phyloP scores from a whole-genome alignment of 2,888 invertebrate genomes.

The Suillia variegata region DNA sequence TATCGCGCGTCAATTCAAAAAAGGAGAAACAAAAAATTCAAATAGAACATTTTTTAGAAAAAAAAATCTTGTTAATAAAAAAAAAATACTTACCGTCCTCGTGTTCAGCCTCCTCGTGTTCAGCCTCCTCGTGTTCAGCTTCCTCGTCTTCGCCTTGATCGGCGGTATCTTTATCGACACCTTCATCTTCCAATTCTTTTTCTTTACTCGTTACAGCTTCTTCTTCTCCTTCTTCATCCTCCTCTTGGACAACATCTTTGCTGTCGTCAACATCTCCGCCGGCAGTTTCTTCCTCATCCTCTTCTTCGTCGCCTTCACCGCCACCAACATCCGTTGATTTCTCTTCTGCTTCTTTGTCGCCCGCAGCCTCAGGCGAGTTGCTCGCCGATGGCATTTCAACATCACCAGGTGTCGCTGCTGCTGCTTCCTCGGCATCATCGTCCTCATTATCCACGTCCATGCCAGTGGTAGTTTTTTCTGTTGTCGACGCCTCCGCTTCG shows the following conservation, averaged over 20 bases:
- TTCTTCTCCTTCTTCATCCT: constrained; percentile 1
- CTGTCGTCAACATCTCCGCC: constrained; percentile 30
- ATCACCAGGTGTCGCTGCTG: constrained; percentile 16
- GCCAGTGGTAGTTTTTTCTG: constrained; percentile 21
- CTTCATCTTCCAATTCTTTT: background rate
- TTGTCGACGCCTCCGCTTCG: constrained; percentile 25
- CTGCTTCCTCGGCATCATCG: constrained; percentile 38
- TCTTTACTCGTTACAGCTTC: constrained; percentile 25
- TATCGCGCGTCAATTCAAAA: too few relatives aligned
- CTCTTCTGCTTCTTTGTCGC: background rate
- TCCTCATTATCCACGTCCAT: constrained; percentile 35
- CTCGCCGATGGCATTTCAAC: constrained; percentile 22
- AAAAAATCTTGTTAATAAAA: background rate
- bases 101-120: constrained; percentile 32
- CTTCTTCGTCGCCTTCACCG: constrained; percentile 14
- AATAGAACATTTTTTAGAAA: too few relatives aligned
- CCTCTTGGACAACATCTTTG: constrained; percentile 27
- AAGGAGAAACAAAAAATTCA: too few relatives aligned
- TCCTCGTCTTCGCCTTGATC: constrained; percentile 25
- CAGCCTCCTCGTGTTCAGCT: constrained; percentile 26
- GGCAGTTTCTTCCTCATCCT: constrained; percentile 22
- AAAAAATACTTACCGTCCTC: constrained; percentile 38
- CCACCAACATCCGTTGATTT: constrained; percentile 22
- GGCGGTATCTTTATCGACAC: constrained; percentile 24
- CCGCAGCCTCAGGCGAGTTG: constrained; percentile 11